phyloP scores from a whole-genome alignment of 2,113 vertebrate species.

The Scolopax mira region DNA sequence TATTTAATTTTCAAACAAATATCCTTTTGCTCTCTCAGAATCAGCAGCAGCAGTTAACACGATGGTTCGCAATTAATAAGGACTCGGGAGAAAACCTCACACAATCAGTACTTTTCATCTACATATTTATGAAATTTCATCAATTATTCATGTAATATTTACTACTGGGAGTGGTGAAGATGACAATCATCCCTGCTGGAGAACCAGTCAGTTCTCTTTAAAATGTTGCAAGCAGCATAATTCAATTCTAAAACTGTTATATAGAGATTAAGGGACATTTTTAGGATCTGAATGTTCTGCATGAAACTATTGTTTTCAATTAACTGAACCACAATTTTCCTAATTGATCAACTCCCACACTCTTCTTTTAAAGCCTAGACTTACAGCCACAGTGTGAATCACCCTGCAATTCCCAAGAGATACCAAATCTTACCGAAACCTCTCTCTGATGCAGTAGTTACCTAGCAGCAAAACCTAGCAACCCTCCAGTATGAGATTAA shows the following conservation, averaged over 20 bases:
- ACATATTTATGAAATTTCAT: slow-evolving; percentile 40
- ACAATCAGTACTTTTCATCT: slow-evolving; percentile 32
- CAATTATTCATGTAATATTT: slow-evolving; percentile 35
- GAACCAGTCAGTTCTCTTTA: background rate
- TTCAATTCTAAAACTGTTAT: background rate
- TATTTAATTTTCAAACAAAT: slow-evolving; percentile 46
- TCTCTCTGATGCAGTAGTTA: slow-evolving; percentile 65
- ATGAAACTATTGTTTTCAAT: background rate
- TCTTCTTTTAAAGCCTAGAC: background rate
- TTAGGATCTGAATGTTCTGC: background rate
- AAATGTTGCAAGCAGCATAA: background rate
- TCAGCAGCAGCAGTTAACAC: slow-evolving; percentile 37
- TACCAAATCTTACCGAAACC: slow-evolving; percentile 15
- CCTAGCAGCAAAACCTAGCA: slow-evolving; percentile 82
- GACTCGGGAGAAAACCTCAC: slow-evolving; percentile 33
- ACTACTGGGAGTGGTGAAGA: background rate
- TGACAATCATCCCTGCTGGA: background rate
- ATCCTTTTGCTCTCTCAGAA: slow-evolving; percentile 28
- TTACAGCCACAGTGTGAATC: slow-evolving; percentile 11
- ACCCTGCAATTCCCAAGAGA: slow-evolving; percentile 29
- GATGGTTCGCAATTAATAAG: slow-evolving; percentile 54
- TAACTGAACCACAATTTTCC: background rate
- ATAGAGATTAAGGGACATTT: background rate
- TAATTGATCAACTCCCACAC: background rate
- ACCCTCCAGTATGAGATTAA: slow-evolving; percentile 66